Percentiles rank a stretch among this genome's conserved stretches.
Evolutionary conservation across 2,797 vertebrate species (phyloP).

Genomic region (Galaxias olidus): DNA sequence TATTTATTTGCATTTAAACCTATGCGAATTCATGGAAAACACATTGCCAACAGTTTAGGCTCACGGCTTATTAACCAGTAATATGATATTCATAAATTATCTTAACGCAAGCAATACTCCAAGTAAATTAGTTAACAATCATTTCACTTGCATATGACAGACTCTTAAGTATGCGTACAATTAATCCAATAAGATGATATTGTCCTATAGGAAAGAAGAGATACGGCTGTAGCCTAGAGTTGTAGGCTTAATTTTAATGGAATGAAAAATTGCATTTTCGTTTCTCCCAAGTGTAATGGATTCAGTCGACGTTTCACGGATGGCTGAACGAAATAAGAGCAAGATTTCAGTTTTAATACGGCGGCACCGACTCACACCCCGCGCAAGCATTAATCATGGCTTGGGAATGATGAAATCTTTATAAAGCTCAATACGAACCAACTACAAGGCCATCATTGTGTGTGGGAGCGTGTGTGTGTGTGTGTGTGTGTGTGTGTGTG

Average conservation of each 20-base stretch:
- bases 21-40: conserved; percentile 74
- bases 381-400: conserved; percentile 92
- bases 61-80: conserved; percentile 89
- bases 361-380: conserved; percentile 87
- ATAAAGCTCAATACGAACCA: conserved; percentile 69
- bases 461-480: not conserved
- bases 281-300: conserved; percentile 88
- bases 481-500: conserved; percentile 21
- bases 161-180: too few relatives aligned
- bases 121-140: conserved; percentile 88
- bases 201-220: too few relatives aligned
- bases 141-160: conserved; percentile 62
- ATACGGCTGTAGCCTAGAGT: too few relatives aligned
- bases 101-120: conserved; percentile 83
- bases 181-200: too few relatives aligned
- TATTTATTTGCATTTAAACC: not conserved
- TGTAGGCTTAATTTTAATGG: conserved; percentile 78
- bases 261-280: conserved; percentile 98
- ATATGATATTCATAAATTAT: conserved; percentile 91
- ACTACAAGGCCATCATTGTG: not conserved
- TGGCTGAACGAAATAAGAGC: conserved; percentile 95
- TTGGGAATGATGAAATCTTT: conserved; percentile 89
- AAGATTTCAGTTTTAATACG: conserved; percentile 92
- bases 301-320: conserved; percentile 93
- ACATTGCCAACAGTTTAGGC: conserved; percentile 88